phyloP scores from a whole-genome alignment of 2,113 vertebrate species.

The Tupaia tana region DNA sequence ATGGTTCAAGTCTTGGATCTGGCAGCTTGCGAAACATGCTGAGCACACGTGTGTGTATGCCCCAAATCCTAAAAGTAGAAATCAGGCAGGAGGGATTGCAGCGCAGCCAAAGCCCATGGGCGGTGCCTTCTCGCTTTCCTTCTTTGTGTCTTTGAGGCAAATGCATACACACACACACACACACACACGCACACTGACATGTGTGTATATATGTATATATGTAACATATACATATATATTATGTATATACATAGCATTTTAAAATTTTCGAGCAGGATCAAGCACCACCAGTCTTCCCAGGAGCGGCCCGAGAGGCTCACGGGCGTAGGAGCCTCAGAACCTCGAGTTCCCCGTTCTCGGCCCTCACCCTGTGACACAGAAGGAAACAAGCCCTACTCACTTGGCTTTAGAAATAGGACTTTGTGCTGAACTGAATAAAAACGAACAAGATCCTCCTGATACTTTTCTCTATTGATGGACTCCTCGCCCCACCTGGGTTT shows the following conservation, averaged over 20 bases:
- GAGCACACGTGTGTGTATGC: too few species aligned
- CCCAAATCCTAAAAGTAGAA: too few species aligned
- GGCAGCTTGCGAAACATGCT: too few species aligned
- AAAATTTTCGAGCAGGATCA: neutral
- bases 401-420: neutral
- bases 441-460: neutral
- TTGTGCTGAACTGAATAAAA: neutral
- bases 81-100: too few species aligned
- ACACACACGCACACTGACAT: too few species aligned
- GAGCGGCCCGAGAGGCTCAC: neutral
- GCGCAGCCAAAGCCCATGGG: too few species aligned
- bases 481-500: conserved; percentile 14
- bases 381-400: neutral
- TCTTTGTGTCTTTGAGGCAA: too few species aligned
- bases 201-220: too few species aligned
- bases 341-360: neutral
- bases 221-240: too few species aligned
- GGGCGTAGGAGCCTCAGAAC: neutral
- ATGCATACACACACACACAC: too few species aligned
- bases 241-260: neutral
- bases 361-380: neutral
- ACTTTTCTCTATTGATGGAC: neutral
- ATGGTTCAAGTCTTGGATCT: too few species aligned
- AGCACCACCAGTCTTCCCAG: neutral
- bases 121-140: too few species aligned